Base-by-base conservation (phyloP, 2,797 vertebrate species). In the Scolopax bukidnonensis region DNA sequence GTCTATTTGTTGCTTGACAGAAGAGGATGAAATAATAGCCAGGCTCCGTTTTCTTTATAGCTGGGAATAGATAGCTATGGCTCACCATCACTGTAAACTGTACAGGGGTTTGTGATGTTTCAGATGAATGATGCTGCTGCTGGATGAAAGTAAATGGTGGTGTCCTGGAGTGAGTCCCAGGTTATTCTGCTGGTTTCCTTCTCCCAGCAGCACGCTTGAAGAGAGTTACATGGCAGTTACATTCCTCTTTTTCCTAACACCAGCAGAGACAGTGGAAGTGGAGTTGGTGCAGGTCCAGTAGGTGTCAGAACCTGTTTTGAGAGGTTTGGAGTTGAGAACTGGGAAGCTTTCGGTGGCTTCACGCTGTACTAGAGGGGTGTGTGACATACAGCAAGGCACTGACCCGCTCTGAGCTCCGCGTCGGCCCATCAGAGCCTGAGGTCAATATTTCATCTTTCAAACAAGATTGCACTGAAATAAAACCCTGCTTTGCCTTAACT, bases 311-410 rank as follows among this genome's bases (percentile, higher is more conserved):
- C 23, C n/a, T 32, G 24, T 32, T 33, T 4, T 14, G 54, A 50
- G 53, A 53, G 54, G 33, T 6, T 71, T 30, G 14, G 32, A 45
- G 67, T 1, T 33, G 32, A 14, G 60, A 69, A 18, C 1, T 40
- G 53, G 65, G 76, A 41, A 40, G 45, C 19, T 32, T 48, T 8
- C 3, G 1, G 5, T 1, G 11, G 30, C 12, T 60, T 25, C 3
- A 0, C 2, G n/a, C 14, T n/a, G 0, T 5, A 3, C 11, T 33
- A 12, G 38, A 0, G 0, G 9, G 17, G 18, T 12, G 6, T 1
- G 11, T 23, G 50, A 19, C 10, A 6, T 3, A 4, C 28, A 30
- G 43, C 9, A 5, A n/a, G 54, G 3, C 23, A 17, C 5, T 9
- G 50, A 7, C 6, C 11, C 11, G 3, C 47, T 45, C 25, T 1